Percentiles rank a stretch among this genome's conserved stretches.
phyloP scores from a whole-genome alignment of 2,888 invertebrate genomes.

The Bellardia pandia region DNA sequence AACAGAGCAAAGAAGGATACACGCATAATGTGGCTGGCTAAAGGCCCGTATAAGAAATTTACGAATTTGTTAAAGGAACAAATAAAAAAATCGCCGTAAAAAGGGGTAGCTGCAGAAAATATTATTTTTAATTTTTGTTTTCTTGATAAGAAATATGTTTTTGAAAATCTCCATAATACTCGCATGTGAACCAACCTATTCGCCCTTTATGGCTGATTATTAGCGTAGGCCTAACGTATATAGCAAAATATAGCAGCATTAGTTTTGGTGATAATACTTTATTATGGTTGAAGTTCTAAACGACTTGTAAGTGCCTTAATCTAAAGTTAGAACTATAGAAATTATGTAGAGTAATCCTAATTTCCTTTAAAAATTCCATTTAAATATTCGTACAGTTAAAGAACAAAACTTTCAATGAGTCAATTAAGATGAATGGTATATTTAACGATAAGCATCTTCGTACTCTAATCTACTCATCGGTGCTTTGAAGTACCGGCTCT shows the following conservation, averaged over 20 bases:
- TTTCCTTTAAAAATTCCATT: too few relatives aligned
- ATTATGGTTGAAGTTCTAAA: neutral
- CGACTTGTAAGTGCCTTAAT: neutral
- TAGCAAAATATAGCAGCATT: conserved; percentile 2
- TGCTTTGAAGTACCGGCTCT: too few relatives aligned
- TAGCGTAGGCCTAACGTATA: conserved; percentile 32
- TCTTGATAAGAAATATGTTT: conserved; percentile 23
- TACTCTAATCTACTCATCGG: too few relatives aligned
- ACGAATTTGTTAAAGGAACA: conserved; percentile 19
- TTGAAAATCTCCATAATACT: conserved; percentile 24
- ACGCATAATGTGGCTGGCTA: conserved; percentile 45
- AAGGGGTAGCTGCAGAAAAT: conserved; percentile 17
- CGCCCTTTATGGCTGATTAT: conserved; percentile 39
- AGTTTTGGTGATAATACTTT: neutral
- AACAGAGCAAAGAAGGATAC: conserved; percentile 59
- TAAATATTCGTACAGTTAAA: too few relatives aligned
- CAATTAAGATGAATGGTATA: too few relatives aligned
- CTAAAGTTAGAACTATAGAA: neutral
- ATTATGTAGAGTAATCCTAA: too few relatives aligned
- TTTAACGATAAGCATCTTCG: too few relatives aligned
- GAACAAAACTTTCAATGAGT: too few relatives aligned
- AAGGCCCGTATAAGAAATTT: conserved; percentile 37
- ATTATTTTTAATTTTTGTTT: conserved; percentile 41
- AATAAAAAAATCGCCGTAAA: neutral
- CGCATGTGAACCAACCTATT: neutral